Conservation (phyloP, 2,797 vertebrate genomes). For the Diglossa cyanea region DNA sequence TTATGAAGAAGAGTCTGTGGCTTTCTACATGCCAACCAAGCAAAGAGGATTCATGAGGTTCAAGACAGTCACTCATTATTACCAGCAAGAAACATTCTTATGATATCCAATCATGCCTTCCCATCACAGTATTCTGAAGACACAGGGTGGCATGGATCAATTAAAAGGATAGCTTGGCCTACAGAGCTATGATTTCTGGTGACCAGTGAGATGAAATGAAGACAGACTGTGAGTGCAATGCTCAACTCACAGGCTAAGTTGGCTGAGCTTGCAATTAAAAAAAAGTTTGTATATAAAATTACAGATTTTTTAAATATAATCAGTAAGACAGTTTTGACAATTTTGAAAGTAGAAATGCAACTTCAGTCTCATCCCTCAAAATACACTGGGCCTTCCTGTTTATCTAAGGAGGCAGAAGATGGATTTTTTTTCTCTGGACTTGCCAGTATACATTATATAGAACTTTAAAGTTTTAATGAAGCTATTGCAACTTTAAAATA, state of each 20-base stretch:
- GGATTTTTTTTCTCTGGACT: background rate
- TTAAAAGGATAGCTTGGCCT: background rate
- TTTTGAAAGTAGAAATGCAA: background rate
- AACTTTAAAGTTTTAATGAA: background rate
- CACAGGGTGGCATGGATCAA: background rate
- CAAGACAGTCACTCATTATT: background rate
- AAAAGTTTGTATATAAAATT: background rate
- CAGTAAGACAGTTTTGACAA: background rate
- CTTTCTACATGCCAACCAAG: background rate
- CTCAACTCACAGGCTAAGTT: background rate
- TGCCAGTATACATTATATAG: background rate
- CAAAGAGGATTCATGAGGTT: background rate
- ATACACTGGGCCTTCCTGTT: background rate
- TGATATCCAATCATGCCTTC: background rate
- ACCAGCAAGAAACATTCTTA: background rate
- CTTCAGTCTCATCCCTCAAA: background rate
- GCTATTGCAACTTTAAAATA: background rate
- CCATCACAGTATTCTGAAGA: background rate
- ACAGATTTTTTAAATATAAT: background rate
- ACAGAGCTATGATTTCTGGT: background rate
- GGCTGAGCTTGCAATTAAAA: background rate
- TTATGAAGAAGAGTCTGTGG: background rate
- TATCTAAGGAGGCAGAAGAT: background rate
- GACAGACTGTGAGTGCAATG: background rate
- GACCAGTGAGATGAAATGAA: background rate